Evolutionary conservation across 1,140 invertebrate species (phyloP), one percentile per base, ranked within the genome.

Genomic region (Cydia strobilella): DNA sequence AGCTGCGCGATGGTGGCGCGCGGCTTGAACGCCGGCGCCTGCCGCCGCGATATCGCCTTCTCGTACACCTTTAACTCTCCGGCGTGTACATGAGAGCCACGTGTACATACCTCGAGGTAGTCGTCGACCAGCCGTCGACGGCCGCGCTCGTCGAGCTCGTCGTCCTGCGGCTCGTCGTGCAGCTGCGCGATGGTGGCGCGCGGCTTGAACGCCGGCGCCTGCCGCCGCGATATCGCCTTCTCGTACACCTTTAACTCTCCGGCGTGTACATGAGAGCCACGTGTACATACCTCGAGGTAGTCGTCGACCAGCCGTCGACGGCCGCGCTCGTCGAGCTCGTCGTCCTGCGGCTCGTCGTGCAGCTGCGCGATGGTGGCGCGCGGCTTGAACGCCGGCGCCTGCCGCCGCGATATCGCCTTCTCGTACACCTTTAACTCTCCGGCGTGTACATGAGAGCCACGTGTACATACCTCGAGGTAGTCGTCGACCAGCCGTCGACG

Each of bases 1-100:
- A 98, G 90, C 87, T 96, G 96, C 82, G 97, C 95, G 73, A 99
- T 90, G 0, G 97, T 98, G 25, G 96, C 95, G 89, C 97, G 97
- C 13, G 98, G 98, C 87, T 97, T 96, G 92, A 99, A 99, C 72
- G 95, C 94, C 2, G 96, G 90, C 84, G 96, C 96, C 77, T 93
- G 95, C 87, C 97, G 96, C 65, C 98, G 95, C 77, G 95, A 96
- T 7, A 98, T 94, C 23, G 97, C 95, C 90, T 99, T 99, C 89
- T 99, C 99, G 93, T 99, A 99, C 7, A 98, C 95, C 94, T 99
- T 99, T 18, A 97, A 25, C 96, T 94, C 90, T 99, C 99, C 48
- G 97, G 98, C 2, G 99, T 98, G 93, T 99, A 99, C 89, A 3
- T 45, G 0, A 7, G 42, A 45, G 42, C 42, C 42, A 45, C 42